Base-by-base conservation (phyloP, 2,113 vertebrate species). In the Trachemys scripta region DNA sequence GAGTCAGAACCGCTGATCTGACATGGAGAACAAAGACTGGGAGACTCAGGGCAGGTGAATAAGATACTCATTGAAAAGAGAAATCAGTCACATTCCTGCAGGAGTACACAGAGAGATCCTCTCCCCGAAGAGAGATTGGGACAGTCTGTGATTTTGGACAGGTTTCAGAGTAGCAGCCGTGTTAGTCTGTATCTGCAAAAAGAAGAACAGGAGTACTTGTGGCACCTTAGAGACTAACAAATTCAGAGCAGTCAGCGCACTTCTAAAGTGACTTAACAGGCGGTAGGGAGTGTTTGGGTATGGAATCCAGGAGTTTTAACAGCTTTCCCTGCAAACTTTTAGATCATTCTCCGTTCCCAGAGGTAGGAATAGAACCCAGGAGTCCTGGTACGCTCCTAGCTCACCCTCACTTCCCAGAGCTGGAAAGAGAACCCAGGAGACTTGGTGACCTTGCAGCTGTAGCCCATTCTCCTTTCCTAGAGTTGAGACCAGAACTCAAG, bases 271-370 rank as follows among this genome's bases (percentile, higher is more conserved):
- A 10, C 4, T 49, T 2, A 8, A 25, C 88, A 56, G 31, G 11
- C 5, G 10, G 25, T 27, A 29, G 12, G 50, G 89, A 51, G 4
- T n/a, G 20, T 22, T 27, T 59, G 35, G 14, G 2, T 12, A 8
- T 0, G 0, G 80, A 51, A 20, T 79, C 8, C 4, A 6, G 78
- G 65, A 27, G 0, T 0, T 69, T n/a, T 69, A 42, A 76, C n/a
- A 1, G 13, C 27, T 4, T n/a, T 80, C 53, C 89, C 56, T 25
- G 24, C 22, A 57, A 57, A 57, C 56, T 9, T 65, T 17, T 6
- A n/a, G 31, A 65, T 35, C 62, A 17, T 10, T 65, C 35, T n/a
- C 62, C 62, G 2, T 65, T 35, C 29, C 12, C 31, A 35, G 62
- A 35, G 31, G 62, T 65, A 35, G 62, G 14, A 7, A 16, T 35